These are phyloP conservation scores for Ferrisia virgata DNA, from an alignment of 2,888 invertebrate genomes.

Conservation along the genomic window DNA sequence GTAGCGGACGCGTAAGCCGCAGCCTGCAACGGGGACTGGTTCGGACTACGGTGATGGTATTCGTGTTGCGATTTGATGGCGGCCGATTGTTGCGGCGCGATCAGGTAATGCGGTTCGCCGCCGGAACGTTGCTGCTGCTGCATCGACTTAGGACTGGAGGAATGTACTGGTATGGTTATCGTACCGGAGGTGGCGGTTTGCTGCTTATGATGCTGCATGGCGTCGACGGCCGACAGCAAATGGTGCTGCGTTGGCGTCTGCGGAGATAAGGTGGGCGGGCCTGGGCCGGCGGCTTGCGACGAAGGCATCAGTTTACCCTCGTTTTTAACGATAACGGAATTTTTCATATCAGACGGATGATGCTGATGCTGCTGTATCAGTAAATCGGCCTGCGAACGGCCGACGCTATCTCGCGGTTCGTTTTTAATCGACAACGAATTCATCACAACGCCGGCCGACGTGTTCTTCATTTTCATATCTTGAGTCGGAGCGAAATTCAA, in stretches of 20 bases:
- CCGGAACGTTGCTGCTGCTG: constrained; percentile 47
- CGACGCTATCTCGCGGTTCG: background rate
- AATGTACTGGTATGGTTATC: constrained; percentile 50
- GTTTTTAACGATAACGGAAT: constrained; percentile 47
- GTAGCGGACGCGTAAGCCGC: constrained; percentile 50
- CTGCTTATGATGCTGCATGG: constrained; percentile 47
- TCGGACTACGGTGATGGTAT: constrained; percentile 43
- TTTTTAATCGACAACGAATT: background rate
- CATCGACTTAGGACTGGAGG: constrained; percentile 56
- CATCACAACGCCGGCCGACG: background rate
- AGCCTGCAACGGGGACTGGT: constrained; percentile 41
- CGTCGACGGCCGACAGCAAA: constrained; percentile 48
- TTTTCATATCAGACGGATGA: constrained; percentile 5
- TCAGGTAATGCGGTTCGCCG: constrained; percentile 51
- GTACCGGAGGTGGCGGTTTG: too few relatives aligned
- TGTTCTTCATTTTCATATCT: constrained; percentile 10
- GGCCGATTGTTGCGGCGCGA: constrained; percentile 52
- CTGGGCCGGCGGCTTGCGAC: background rate
- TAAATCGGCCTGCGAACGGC: background rate
- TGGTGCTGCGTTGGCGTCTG: background rate
- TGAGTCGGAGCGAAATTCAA: constrained; percentile 24
- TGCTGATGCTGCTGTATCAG: background rate
- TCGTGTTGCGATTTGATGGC: constrained; percentile 16
- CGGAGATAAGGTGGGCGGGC: background rate
- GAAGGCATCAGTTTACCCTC: constrained; percentile 22